phyloP scores from a whole-genome alignment of 1,140 invertebrate genomes.

The Sesamia nonagrioides region DNA sequence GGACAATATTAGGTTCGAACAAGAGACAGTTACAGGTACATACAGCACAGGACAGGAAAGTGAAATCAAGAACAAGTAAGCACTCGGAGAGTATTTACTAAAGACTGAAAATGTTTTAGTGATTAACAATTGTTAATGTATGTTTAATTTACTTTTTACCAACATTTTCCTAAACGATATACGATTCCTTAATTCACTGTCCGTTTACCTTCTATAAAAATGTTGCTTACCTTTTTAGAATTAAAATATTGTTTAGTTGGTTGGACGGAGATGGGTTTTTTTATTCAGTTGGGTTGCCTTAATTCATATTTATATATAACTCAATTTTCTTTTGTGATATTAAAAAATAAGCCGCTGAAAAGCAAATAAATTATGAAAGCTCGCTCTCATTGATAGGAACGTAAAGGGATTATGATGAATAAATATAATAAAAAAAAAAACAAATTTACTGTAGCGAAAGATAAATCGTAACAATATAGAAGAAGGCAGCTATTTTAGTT shows the following conservation, averaged over 20 bases:
- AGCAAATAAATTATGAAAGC: constrained; percentile 2
- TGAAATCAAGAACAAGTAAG: too few relatives aligned
- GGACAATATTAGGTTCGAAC: too few relatives aligned
- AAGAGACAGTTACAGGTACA: too few relatives aligned
- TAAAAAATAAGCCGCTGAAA: constrained; percentile 20
- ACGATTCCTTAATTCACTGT: not conserved
- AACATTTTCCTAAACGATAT: not conserved
- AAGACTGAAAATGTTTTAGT: too few relatives aligned
- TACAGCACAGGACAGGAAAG: too few relatives aligned
- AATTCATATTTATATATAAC: constrained; percentile 13
- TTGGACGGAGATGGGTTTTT: constrained; percentile 15
- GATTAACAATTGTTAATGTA: too few relatives aligned
- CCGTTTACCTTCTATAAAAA: not conserved
- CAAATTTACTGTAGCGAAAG: constrained; percentile 10
- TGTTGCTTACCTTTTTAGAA: constrained; percentile 12
- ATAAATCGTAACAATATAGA: not conserved
- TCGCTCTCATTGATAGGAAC: constrained; percentile 10
- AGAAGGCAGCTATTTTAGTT: not conserved
- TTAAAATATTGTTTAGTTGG: constrained; percentile 12
- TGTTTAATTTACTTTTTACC: not conserved
- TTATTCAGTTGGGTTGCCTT: not conserved
- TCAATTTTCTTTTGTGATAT: constrained; percentile 23
- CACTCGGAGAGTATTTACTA: too few relatives aligned
- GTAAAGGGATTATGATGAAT: not conserved
- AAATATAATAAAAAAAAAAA: not conserved